Base-by-base conservation (phyloP, 2,888 invertebrate species). In the Pterostichus niger region DNA sequence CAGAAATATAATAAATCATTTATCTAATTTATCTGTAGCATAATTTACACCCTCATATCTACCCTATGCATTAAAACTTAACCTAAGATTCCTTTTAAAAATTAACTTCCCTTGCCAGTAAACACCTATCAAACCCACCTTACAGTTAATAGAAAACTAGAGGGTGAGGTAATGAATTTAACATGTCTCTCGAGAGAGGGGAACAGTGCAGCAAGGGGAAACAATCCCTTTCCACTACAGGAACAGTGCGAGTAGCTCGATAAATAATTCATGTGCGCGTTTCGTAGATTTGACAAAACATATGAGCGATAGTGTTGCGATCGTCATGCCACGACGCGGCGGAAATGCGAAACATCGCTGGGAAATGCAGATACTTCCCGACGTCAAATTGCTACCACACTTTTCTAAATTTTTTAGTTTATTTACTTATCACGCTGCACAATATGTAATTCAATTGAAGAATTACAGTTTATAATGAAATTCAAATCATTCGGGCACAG, bases 281-380 rank as follows among this genome's bases (percentile, higher is more conserved):
- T 84, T 80, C 82, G 84, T 84, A 83, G 84, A 84, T 85, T 85
- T 84, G 85, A 84, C 84, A 84, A 85, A 85, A 85, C 84, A 83
- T 85, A 84, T 85, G 85, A 84, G 81, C 84, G 84, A 85, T 85
- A 84, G 85, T 83, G 84, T 83, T 71, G 82, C 77, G 84, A 84
- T 84, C 84, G 84, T 84, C 83, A 84, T 83, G 82, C 77, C 59
- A 77, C 81, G 80, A 85, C 84, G 85, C 84, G 84, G 59, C 35
- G 59, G 44, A 61, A 78, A 78, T 78, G 61, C 44, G 78, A 61
- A 78, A 61, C 56, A 59, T 75, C 52, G 75, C 52, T 24, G 73
- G 68, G 75, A 75, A 52, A 52, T 75, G 52, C 75, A 75, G 75
- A 71, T 49, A 71, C 17, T 71, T 71, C 68, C 68, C 13, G 52